These are phyloP conservation scores for Tretioscincus oriximinensis DNA, from an alignment of 2,113 vertebrate genomes.

Conservation along the genomic window DNA sequence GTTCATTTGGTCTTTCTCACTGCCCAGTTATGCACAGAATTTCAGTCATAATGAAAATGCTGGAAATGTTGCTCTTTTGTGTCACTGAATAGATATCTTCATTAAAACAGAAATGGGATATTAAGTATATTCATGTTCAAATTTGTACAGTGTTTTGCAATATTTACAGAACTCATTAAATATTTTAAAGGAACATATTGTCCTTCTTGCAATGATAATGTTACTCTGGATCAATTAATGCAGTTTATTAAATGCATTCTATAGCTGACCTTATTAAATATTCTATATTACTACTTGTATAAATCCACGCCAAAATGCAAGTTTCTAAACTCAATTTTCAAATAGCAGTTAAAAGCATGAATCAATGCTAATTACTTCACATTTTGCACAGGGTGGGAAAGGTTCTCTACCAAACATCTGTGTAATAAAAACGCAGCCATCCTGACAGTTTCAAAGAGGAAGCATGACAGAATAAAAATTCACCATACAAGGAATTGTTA, in stretches of 20 bases:
- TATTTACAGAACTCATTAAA: constrained; percentile 58
- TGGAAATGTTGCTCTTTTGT: not conserved
- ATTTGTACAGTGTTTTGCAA: constrained; percentile 60
- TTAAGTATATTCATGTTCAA: constrained; percentile 66
- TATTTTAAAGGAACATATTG: constrained; percentile 62
- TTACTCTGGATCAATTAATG: constrained; percentile 72
- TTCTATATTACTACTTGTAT: constrained; percentile 61
- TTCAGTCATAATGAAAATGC: not conserved
- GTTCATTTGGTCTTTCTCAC: not conserved
- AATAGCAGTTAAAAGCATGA: constrained; percentile 57
- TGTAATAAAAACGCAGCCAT: constrained; percentile 7
- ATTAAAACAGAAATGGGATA: constrained; percentile 47
- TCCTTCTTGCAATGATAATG: constrained; percentile 76
- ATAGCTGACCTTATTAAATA: constrained; percentile 74
- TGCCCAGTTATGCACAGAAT: not conserved
- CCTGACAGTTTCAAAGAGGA: not conserved
- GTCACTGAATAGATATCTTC: constrained; percentile 59
- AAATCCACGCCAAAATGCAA: constrained; percentile 59
- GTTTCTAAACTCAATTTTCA: constrained; percentile 47
- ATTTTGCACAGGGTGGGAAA: too few species aligned
- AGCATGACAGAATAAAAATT: not conserved
- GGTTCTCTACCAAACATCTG: constrained; percentile 64
- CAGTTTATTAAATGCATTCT: constrained; percentile 75
- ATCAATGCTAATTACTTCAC: constrained; percentile 64
- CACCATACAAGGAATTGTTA: constrained; percentile 10